Conservation (phyloP, 2,797 vertebrate species). For the Tympanoctomys barrerae region DNA sequence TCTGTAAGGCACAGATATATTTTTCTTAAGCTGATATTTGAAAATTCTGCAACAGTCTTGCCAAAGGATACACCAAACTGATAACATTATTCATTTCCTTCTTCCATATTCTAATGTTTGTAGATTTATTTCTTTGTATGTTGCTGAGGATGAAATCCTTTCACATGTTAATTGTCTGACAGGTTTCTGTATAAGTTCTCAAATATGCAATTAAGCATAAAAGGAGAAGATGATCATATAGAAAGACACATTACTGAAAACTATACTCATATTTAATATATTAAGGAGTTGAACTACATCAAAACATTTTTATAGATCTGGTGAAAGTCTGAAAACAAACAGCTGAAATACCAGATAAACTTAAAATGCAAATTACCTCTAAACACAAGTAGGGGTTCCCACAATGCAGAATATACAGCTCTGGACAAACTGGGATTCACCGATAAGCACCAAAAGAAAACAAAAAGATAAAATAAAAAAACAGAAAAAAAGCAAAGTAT, state of each 20-base stretch:
- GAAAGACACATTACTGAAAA: conserved; percentile 27
- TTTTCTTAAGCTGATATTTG: conserved; percentile 21
- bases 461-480: neutral
- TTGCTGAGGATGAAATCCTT: neutral
- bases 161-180: neutral
- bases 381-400: neutral
- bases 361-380: neutral
- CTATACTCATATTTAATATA: neutral
- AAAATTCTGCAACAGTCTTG: neutral
- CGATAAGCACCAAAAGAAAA: neutral
- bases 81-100: conserved; percentile 23
- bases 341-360: neutral
- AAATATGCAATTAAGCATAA: conserved; percentile 6
- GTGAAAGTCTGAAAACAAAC: conserved; percentile 6
- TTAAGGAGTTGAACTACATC: conserved; percentile 8
- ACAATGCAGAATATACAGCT: neutral
- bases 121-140: neutral
- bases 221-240: conserved; percentile 16
- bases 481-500: neutral
- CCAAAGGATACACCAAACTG: neutral
- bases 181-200: conserved; percentile 35
- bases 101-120: neutral
- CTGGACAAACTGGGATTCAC: neutral
- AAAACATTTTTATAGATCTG: neutral
- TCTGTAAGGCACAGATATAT: neutral